Evolutionary conservation across 2,888 invertebrate species (phyloP), one percentile per base, ranked within the genome.

Genomic region (Elysia crispata): DNA sequence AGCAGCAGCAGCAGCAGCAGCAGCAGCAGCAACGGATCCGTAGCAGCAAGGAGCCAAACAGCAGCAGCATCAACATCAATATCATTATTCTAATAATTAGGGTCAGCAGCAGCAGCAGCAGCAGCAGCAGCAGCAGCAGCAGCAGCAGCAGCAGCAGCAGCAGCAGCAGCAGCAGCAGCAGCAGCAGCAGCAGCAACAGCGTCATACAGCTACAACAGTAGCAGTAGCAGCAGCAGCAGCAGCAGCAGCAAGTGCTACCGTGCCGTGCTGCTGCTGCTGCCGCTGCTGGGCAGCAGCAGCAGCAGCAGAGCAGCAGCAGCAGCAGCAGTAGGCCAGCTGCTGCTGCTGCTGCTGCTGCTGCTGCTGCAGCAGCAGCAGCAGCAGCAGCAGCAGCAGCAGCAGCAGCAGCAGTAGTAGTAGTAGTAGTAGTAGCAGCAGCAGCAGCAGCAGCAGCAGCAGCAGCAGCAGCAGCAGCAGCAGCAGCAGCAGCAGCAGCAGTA

Each of bases 321-420:
- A 60, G 30, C 15, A 28, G 67, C 25, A 28, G 67, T 66, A 28
- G 67, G 67, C 30, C 30, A 66, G 67, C 25, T 18, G 67, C 30
- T 18, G 67, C 30, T 18, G 67, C 30, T 18, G 67, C 30, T 18
- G 67, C 30, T 18, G 67, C 30, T 18, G 30, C 30, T 18, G 60
- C 20, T 57, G 60, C 20, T 57, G 60, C 30, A 74, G 31, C 30
- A 74, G 41, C 33, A 70, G 70, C 33, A 70, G 49, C 33, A 70
- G 70, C 33, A 70, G 41, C 33, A 49, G 70, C 33, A 70, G 70
- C 33, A 70, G 70, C 33, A 70, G 70, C 33, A 70, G 49, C n/a
- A 70, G 70, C 33, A 70, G 70, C 33, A 70, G 70, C 33, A 70
- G 70, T 70, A 49, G 70, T 70, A 70, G 70, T 70, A 70, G 74